These are phyloP conservation scores for Drosophila parabipectinata DNA, from an alignment of 1,140 invertebrate genomes.

Conservation along the genomic window DNA sequence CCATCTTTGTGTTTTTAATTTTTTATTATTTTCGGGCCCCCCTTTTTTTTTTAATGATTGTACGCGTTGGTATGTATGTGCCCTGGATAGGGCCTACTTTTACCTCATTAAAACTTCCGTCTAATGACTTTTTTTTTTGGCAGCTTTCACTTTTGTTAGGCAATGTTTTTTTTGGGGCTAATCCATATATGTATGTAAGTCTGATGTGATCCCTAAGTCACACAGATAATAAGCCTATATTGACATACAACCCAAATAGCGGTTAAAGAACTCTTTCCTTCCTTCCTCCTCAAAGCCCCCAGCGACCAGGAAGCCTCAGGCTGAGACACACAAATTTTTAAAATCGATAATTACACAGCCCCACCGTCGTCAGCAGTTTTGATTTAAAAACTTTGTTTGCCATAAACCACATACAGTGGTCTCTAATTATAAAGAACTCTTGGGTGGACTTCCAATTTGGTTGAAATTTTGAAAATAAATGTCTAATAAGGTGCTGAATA, in stretches of 20 bases:
- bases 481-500: too few relatives aligned
- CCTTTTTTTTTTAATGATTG: constrained; percentile 21
- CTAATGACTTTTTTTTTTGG: constrained; percentile 59
- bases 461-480: too few relatives aligned
- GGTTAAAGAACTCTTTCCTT: constrained; percentile 60
- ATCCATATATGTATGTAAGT: constrained; percentile 26
- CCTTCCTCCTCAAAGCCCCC: constrained; percentile 1
- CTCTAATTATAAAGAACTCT: too few relatives aligned
- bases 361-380: constrained; percentile 24
- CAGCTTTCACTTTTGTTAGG: constrained; percentile 64
- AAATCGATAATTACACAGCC: constrained; percentile 74
- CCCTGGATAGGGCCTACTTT: constrained; percentile 51
- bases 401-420: background rate
- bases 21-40: constrained; percentile 6
- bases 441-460: too few relatives aligned
- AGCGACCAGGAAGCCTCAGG: constrained; percentile 33
- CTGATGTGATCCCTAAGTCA: too few relatives aligned
- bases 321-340: constrained; percentile 54
- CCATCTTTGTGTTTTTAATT: background rate
- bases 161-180: constrained; percentile 24
- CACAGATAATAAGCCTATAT: too few relatives aligned
- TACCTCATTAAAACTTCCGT: constrained; percentile 52
- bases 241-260: constrained; percentile 57
- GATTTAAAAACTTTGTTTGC: constrained; percentile 46
- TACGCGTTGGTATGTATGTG: constrained; percentile 35